Conservation (phyloP, 2,888 invertebrate species). For the Falcaria lacertinaria region DNA sequence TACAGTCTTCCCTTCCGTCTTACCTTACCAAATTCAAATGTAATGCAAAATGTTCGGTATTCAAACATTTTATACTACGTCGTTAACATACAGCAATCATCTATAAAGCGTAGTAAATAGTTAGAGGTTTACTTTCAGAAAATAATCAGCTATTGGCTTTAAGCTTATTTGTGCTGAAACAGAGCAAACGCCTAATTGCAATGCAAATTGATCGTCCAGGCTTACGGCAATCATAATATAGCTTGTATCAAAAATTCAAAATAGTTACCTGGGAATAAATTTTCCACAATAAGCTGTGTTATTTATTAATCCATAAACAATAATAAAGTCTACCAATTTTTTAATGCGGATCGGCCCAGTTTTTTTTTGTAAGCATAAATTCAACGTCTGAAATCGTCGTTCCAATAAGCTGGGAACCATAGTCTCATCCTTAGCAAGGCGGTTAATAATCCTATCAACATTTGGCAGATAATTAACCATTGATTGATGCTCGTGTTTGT, state of each 20-base stretch:
- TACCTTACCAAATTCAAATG: no score
- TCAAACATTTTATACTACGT: no score
- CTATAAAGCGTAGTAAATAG: conserved; percentile 19
- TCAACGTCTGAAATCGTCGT: no score
- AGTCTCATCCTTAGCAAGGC: neutral
- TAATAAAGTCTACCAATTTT: no score
- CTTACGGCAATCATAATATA: conserved; percentile 60
- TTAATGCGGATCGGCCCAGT: no score
- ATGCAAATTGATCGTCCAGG: conserved; percentile 72
- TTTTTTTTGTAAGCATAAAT: no score
- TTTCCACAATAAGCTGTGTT: neutral
- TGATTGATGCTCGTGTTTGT: neutral
- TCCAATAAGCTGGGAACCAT: no score
- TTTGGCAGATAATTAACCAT: neutral
- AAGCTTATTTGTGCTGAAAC: conserved; percentile 69
- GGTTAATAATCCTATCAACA: conserved; percentile 13
- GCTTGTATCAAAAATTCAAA: conserved; percentile 36
- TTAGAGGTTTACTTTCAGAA: conserved; percentile 37
- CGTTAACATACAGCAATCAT: conserved; percentile 1
- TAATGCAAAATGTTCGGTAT: no score
- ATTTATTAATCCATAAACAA: no score
- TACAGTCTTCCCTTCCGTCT: no score
- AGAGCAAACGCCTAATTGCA: conserved; percentile 64
- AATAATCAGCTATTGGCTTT: conserved; percentile 44
- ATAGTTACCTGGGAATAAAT: neutral